Evolutionary conservation across 2,888 invertebrate genomes (phyloP).

Genomic region (Drosophila maculinotata): DNA sequence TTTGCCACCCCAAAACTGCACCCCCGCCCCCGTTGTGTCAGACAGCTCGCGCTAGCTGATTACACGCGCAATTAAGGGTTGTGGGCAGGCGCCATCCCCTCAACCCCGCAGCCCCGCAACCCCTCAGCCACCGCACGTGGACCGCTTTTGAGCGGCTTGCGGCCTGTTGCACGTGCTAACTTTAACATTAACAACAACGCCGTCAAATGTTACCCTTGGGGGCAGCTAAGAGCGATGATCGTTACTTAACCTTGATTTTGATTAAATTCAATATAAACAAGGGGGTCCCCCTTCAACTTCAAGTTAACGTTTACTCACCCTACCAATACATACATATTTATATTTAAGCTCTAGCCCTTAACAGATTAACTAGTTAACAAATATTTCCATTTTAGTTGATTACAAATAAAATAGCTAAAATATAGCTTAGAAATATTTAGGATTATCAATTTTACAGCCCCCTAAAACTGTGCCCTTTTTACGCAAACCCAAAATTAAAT

Average conservation of each 20-base stretch:
- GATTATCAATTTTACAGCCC: no score
- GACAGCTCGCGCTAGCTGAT: conserved; percentile 46
- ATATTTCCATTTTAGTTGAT: no score
- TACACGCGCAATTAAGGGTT: conserved; percentile 78
- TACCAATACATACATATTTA: no score
- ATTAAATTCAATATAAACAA: conserved; percentile 64
- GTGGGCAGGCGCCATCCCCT: conserved; percentile 46
- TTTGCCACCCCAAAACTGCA: conserved; percentile 23
- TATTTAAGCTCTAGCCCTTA: no score
- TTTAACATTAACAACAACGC: conserved; percentile 18
- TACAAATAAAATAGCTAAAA: no score
- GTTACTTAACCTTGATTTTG: conserved; percentile 66
- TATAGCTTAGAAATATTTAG: no score
- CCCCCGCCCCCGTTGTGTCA: conserved; percentile 15
- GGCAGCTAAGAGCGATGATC: conserved; percentile 38
- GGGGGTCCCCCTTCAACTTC: neutral
- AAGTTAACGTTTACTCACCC: neutral
- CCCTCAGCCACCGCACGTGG: conserved; percentile 30
- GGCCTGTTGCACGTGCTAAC: conserved; percentile 73
- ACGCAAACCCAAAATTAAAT: no score
- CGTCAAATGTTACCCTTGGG: conserved; percentile 69
- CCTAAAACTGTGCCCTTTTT: no score
- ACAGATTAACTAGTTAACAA: no score
- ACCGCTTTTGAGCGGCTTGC: conserved; percentile 59
- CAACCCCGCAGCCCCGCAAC: neutral